Percentiles rank a stretch among this genome's conserved stretches.
These are phyloP conservation scores for Alexandromys fortis DNA, from an alignment of 2,113 vertebrate species.

Conservation along the genomic window DNA sequence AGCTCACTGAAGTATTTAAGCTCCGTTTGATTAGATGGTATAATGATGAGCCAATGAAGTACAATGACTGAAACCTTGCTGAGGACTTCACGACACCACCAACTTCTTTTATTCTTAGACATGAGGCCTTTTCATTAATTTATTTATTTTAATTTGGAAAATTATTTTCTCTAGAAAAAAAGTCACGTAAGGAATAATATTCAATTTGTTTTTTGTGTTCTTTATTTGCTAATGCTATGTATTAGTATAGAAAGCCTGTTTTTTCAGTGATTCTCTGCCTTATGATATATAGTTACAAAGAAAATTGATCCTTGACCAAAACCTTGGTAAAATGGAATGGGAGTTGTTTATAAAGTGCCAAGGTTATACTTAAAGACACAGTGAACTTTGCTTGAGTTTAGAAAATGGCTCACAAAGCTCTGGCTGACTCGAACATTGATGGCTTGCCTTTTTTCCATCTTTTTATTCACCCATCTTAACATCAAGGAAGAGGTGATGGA, in stretches of 20 bases:
- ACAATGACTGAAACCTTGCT: conserved; percentile 66
- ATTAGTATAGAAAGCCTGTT: conserved; percentile 64
- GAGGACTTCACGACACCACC: not conserved
- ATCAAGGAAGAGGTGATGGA: not conserved
- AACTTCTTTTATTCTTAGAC: conserved; percentile 7
- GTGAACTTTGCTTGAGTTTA: conserved; percentile 13
- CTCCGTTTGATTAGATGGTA: conserved; percentile 56
- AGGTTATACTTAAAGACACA: conserved; percentile 74
- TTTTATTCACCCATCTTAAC: not conserved
- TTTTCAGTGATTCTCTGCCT: conserved; percentile 50
- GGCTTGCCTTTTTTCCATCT: conserved; percentile 34
- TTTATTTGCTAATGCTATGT: conserved; percentile 69
- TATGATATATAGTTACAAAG: conserved; percentile 82
- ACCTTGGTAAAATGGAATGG: conserved; percentile 77
- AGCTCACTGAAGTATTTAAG: conserved; percentile 75
- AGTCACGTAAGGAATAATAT: conserved; percentile 56
- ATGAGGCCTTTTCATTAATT: conserved; percentile 70
- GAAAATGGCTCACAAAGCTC: conserved; percentile 56
- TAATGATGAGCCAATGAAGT: conserved; percentile 66
- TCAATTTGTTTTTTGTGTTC: conserved; percentile 67
- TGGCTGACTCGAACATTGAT: conserved; percentile 64
- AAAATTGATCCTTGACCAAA: conserved; percentile 84
- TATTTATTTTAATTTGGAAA: conserved; percentile 80
- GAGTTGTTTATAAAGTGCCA: conserved; percentile 67
- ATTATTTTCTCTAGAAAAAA: conserved; percentile 71